Percentiles rank a stretch among this genome's conserved stretches.
Conservation (phyloP, 1,140 invertebrate genomes). For the Spodoptera frugiperda region DNA sequence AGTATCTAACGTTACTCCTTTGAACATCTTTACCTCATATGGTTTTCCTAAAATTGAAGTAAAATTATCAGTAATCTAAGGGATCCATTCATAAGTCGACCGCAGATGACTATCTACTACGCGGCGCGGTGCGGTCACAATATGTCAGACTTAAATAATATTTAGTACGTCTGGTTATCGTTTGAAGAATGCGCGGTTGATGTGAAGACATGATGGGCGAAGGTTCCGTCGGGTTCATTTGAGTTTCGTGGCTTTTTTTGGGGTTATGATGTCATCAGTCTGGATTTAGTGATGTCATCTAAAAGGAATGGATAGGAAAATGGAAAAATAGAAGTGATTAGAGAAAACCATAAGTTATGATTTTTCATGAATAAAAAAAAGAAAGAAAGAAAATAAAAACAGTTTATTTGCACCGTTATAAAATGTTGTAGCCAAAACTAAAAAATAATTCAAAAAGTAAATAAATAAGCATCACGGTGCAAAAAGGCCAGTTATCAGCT, state of each 20-base stretch:
- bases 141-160: conserved; percentile 33
- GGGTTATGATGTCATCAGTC: conserved; percentile 9
- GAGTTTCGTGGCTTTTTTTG: not conserved
- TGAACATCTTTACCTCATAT: conserved; percentile 9
- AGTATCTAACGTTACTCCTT: too few species aligned
- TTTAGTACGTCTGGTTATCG: conserved; percentile 26
- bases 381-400: too few species aligned
- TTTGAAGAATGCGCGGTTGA: conserved; percentile 32
- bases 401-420: too few species aligned
- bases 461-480: too few species aligned
- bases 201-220: conserved; percentile 28
- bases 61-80: conserved; percentile 32
- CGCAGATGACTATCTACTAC: conserved; percentile 33
- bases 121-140: conserved; percentile 29
- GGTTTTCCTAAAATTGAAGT: conserved; percentile 18
- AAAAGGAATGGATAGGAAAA: not conserved
- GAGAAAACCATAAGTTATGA: too few species aligned
- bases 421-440: too few species aligned
- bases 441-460: too few species aligned
- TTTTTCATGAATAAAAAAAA: too few species aligned
- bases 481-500: too few species aligned
- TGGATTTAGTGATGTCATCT: not conserved
- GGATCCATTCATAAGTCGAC: conserved; percentile 38
- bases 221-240: conserved; percentile 2
- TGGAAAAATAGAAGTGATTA: too few species aligned